Evolutionary conservation across 1,140 invertebrate genomes (phyloP), one percentile per base, ranked within the genome.

Genomic region (Periplaneta americana): DNA sequence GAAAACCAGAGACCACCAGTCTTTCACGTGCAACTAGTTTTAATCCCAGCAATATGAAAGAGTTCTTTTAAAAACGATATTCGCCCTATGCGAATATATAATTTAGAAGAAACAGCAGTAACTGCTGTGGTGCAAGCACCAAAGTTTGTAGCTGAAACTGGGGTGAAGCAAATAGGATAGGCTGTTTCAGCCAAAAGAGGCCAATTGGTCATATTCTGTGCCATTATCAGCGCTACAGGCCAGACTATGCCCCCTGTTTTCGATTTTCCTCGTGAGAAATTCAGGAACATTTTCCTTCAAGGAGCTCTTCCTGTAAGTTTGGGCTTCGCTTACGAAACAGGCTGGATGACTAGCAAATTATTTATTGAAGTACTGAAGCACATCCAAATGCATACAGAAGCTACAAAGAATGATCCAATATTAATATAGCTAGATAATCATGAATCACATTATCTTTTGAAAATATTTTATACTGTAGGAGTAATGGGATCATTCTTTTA

Each of bases 311-410:
- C 82, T 31, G 85, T 86, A 74, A 75, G 66, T 74, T 85, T 76
- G 82, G 83, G 34, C 17, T 34, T 57, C 77, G 81, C 31, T 74
- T 82, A 84, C n/a, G 85, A 86, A 33, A 85, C 86, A 74, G 88
- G 85, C 75, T 90, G 88, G 86, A 87, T 90, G 87, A 91, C 87
- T 82, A 83, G 83, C 74, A 79, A 85, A 33, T 85, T 89, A 34
- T 90, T 88, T 84, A 84, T 87, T 37, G 84, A 88, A 85, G 89
- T 89, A 32, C 84, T 91, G 83, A 82, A 88, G 80, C 89, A 90
- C 85, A 86, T 87, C 83, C 76, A 86, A 37, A 83, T 82, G 78
- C 81, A 86, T 83, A 83, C 85, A 8, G 84, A 82, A 57, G 79
- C 79, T n/a, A n/a, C n/a, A n/a, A n/a, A n/a, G n/a, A n/a, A n/a